Evolutionary conservation across 2,888 invertebrate genomes (phyloP).

Genomic region (Venusia cambrica): DNA sequence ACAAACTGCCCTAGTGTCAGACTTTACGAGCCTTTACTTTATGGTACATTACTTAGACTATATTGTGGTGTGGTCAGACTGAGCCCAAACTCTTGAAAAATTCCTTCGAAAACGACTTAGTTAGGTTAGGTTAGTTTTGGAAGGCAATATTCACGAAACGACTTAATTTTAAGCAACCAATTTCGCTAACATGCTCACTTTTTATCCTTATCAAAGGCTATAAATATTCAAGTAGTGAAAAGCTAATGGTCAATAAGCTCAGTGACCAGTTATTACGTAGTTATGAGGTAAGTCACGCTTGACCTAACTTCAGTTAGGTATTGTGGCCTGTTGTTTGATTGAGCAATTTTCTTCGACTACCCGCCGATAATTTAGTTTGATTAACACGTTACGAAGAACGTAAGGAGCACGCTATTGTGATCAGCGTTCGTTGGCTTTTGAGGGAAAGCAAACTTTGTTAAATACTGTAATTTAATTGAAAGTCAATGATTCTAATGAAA

Average conservation of each 20-base stretch:
- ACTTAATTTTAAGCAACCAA: slow-evolving; percentile 13
- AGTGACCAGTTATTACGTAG: slow-evolving; percentile 51
- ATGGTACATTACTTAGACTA: no score
- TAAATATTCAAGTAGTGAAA: slow-evolving; percentile 57
- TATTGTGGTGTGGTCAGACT: no score
- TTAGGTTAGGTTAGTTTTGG: no score
- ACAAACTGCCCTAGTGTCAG: no score
- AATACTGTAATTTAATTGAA: no score
- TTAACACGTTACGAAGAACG: slow-evolving; percentile 49
- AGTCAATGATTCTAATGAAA: no score
- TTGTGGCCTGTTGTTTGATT: slow-evolving; percentile 53
- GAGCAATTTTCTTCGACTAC: slow-evolving; percentile 62
- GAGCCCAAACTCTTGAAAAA: no score
- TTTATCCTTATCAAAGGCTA: slow-evolving; percentile 38
- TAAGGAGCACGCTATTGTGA: slow-evolving; percentile 32
- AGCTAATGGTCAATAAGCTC: slow-evolving; percentile 54
- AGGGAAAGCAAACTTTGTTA: slow-evolving; percentile 19
- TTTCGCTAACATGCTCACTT: slow-evolving; percentile 20
- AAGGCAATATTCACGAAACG: no score
- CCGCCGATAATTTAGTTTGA: slow-evolving; percentile 46
- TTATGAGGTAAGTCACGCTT: slow-evolving; percentile 58
- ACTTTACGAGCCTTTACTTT: no score
- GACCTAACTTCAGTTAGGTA: slow-evolving; percentile 45
- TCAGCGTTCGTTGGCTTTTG: slow-evolving; percentile 27
- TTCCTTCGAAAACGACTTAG: no score